These are phyloP conservation scores for Trichogramma pretiosum DNA, from an alignment of 1,140 invertebrate genomes.

Conservation along the genomic window DNA sequence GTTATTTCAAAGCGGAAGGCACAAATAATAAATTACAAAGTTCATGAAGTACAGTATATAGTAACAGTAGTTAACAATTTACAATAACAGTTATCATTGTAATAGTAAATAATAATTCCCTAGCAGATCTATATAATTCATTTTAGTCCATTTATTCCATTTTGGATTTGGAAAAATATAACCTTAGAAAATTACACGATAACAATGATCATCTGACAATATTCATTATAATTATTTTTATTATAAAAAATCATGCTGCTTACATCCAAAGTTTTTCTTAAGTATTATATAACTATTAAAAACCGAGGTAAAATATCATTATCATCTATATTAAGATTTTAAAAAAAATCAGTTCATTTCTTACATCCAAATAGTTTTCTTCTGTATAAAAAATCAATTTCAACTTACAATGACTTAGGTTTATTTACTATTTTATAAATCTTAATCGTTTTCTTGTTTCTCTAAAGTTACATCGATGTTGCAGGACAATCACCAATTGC, in stretches of 20 bases:
- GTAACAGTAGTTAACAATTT: conserved; percentile 16
- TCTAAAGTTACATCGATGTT: too few relatives aligned
- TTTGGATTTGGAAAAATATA: conserved; percentile 12
- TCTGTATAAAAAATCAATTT: conserved; percentile 25
- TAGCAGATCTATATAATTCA: conserved; percentile 8
- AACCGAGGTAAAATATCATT: conserved; percentile 19
- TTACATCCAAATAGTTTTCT: too few relatives aligned
- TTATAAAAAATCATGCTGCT: conserved; percentile 15
- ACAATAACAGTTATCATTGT: conserved; percentile 16
- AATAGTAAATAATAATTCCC: conserved; percentile 15
- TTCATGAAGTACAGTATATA: conserved; percentile 6
- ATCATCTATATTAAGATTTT: too few relatives aligned
- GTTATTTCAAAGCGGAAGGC: conserved; percentile 6
- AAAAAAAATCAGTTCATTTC: conserved; percentile 27
- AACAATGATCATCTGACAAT: conserved; percentile 19
- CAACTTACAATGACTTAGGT: conserved; percentile 34
- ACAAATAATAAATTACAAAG: conserved; percentile 16
- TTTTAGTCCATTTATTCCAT: conserved; percentile 8
- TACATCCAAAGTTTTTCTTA: too few relatives aligned
- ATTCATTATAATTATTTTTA: conserved; percentile 10
- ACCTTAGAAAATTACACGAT: conserved; percentile 18
- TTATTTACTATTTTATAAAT: too few relatives aligned
- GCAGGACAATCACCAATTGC: too few relatives aligned
- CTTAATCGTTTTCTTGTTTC: too few relatives aligned
- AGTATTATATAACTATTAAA: too few relatives aligned